Conservation (phyloP, 1,140 invertebrate genomes). For the Dendroctonus ponderosae region DNA sequence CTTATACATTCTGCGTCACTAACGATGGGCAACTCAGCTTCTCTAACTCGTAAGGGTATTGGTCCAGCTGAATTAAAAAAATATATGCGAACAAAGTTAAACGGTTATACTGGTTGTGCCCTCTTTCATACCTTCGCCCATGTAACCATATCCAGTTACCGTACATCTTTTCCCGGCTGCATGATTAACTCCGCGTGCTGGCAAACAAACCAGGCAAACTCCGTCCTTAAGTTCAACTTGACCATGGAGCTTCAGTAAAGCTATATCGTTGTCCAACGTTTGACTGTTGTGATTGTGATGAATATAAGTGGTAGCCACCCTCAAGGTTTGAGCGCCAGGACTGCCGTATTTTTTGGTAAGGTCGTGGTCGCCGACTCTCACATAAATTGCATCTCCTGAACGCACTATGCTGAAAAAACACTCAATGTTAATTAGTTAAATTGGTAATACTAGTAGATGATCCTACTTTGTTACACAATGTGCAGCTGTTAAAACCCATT, state of each 20-base stretch:
- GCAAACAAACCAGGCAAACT: constrained; percentile 81
- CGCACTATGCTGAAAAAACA: constrained; percentile 73
- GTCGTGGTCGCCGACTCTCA: constrained; percentile 91
- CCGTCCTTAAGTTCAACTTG: constrained; percentile 86
- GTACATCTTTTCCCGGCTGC: constrained; percentile 85
- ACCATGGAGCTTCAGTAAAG: constrained; percentile 85
- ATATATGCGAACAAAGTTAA: too few species aligned
- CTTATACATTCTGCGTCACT: constrained; percentile 87
- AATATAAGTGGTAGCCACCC: constrained; percentile 90
- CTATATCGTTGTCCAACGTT: constrained; percentile 94
- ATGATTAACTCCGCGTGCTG: constrained; percentile 80
- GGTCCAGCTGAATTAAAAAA: constrained; percentile 70
- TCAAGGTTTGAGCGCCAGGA: constrained; percentile 81
- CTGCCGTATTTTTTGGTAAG: constrained; percentile 82
- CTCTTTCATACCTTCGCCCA: constrained; percentile 77
- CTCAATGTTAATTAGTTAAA: not conserved
- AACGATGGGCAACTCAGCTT: constrained; percentile 90
- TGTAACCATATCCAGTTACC: constrained; percentile 91
- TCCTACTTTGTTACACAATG: constrained; percentile 94
- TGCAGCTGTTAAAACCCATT: constrained; percentile 93
- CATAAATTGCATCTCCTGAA: constrained; percentile 86
- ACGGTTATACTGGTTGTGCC: not conserved
- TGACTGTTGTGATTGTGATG: constrained; percentile 96
- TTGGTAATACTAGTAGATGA: not conserved
- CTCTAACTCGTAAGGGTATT: constrained; percentile 82